These are phyloP conservation scores for Danio choprae DNA, from an alignment of 2,797 vertebrate species.

Conservation along the genomic window DNA sequence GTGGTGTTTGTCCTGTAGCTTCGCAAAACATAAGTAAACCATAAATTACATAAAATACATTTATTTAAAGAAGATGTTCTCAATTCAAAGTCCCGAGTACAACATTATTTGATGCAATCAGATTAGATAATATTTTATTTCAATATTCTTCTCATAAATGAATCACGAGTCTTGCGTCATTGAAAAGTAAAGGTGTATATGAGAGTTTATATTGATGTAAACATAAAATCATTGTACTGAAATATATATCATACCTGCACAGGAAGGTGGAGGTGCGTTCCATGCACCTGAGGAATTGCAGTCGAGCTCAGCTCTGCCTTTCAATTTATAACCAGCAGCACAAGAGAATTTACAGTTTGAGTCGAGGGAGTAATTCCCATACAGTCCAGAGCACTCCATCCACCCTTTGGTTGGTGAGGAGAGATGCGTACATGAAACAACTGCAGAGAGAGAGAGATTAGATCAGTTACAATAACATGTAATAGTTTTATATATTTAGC, in stretches of 20 bases:
- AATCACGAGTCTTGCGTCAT: no score
- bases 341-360: slow-evolving; percentile 42
- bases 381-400: slow-evolving; percentile 23
- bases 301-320: slow-evolving; percentile 32
- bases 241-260: slow-evolving; percentile 19
- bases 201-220: background rate
- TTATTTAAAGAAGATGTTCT: no score
- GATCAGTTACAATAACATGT: background rate
- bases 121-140: no score
- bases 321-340: slow-evolving; percentile 28
- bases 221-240: background rate
- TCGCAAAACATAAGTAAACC: no score
- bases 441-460: background rate
- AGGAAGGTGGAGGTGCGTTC: slow-evolving; percentile 31
- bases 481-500: no score
- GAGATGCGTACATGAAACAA: background rate
- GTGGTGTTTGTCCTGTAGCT: no score
- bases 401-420: background rate
- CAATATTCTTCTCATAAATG: no score
- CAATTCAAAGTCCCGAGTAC: no score
- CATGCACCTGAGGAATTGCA: slow-evolving; percentile 41
- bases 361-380: slow-evolving; percentile 37
- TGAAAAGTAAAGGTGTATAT: no score
- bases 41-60: no score
- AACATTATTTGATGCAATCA: no score